Base-by-base conservation (phyloP, 2,888 invertebrate species). In the Apodemia hepburni region DNA sequence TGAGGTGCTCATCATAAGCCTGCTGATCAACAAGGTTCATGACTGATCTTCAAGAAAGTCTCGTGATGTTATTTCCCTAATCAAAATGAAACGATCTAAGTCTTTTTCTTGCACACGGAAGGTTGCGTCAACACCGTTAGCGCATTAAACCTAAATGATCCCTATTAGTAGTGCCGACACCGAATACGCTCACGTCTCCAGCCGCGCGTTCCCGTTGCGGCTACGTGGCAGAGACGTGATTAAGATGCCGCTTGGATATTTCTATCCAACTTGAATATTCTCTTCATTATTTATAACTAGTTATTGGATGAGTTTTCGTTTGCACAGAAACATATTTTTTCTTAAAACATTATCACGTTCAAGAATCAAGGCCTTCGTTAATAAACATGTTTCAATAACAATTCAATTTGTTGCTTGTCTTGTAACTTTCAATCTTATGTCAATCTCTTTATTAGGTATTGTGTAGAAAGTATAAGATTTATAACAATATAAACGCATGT, bases 141-240 rank as follows among this genome's bases (percentile, higher is more conserved):
- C 51, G 38, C 63, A 62, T 62, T 62, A 62, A 62, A 62, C 47
- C 58, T 47, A 58, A 62, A 62, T 62, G 58, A 62, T 62, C 62
- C 58, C 33, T 49, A 62, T 62, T 62, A 62, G 33, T 62, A 47
- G 62, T 62, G 62, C 59, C 61, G 63, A 63, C 61, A 49, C 65
- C n/a, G 61, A 67, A 69, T 68, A 51, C 69, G 65, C 33, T 65
- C 69, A 69, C 69, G 69, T 69, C 64, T 60, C 61, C 33, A 38
- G 60, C 62, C 60, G 61, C 63, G 57, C 63, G 65, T 64, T 61
- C 60, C 62, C 62, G 58, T 58, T 49, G 62, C 54, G 57, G 62
- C 58, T 47, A 58, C 62, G 62, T 62, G 62, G 58, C 58, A 33
- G 47, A 62, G 47, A 58, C 62, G 62, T 62, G 62, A 58, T 58